These are phyloP conservation scores for Syngnathoides biaculeatus DNA, from an alignment of 2,113 vertebrate species.

Conservation along the genomic window DNA sequence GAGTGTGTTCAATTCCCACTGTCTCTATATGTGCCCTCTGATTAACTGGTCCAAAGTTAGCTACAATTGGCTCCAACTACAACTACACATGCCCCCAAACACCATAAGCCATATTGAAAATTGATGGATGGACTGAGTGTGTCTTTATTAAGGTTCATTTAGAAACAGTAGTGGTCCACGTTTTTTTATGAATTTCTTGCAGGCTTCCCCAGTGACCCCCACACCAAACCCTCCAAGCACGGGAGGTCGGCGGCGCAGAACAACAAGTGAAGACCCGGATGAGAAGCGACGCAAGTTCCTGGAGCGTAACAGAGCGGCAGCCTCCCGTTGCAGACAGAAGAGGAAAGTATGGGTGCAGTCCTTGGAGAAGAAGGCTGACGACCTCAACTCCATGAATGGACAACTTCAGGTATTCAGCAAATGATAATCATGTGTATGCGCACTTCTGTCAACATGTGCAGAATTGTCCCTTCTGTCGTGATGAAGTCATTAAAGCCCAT, in stretches of 20 bases:
- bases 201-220: slow-evolving; percentile 89
- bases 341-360: slow-evolving; percentile 98
- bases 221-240: slow-evolving; percentile 85
- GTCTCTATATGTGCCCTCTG: not conserved
- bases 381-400: slow-evolving; percentile 87
- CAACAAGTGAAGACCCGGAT: slow-evolving; percentile 93
- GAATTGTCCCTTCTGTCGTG: slow-evolving; percentile 61
- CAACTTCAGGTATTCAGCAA: slow-evolving; percentile 83
- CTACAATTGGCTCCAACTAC: not conserved
- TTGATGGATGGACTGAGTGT: not conserved
- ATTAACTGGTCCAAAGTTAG: not conserved
- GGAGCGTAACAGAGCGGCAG: slow-evolving; percentile 92
- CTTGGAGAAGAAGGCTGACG: slow-evolving; percentile 93
- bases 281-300: slow-evolving; percentile 96
- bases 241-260: slow-evolving; percentile 89
- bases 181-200: slow-evolving; percentile 7
- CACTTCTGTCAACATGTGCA: slow-evolving; percentile 3
- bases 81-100: not conserved
- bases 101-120: not conserved
- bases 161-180: not conserved
- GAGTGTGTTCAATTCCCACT: too few relatives aligned
- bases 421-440: slow-evolving; percentile 6
- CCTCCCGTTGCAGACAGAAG: slow-evolving; percentile 94
- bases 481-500: slow-evolving; percentile 79
- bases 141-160: not conserved